These are phyloP conservation scores for Xyrauchen texanus DNA, from an alignment of 2,113 vertebrate genomes.

Conservation along the genomic window DNA sequence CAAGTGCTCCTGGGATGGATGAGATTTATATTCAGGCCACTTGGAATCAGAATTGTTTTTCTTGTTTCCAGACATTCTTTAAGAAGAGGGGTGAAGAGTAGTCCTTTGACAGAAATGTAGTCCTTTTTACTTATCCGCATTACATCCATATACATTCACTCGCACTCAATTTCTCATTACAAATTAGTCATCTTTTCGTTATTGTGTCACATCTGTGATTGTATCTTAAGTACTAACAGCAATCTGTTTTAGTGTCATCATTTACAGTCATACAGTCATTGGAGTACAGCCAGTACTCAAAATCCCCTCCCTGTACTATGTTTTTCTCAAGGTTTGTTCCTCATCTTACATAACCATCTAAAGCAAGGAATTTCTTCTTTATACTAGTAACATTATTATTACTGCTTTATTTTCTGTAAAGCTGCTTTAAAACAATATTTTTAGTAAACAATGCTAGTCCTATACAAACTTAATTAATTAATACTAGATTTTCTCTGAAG, in stretches of 20 bases:
- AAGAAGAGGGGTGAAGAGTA: background rate
- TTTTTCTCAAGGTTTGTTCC: too few relatives aligned
- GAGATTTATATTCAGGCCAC: constrained; percentile 15
- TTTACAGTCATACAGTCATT: background rate
- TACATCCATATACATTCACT: background rate
- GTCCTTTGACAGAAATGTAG: background rate
- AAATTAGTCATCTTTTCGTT: constrained; percentile 39
- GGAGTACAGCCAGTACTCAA: background rate
- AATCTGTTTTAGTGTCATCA: background rate
- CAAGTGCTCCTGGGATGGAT: background rate
- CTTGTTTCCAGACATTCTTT: background rate
- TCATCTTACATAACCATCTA: too few relatives aligned
- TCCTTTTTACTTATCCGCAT: too few relatives aligned
- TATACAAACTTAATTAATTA: too few relatives aligned
- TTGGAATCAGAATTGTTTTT: background rate
- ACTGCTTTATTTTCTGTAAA: too few relatives aligned
- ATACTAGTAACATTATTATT: too few relatives aligned
- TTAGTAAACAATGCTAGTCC: too few relatives aligned
- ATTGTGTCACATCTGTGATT: background rate
- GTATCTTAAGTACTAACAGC: background rate
- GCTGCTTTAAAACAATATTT: too few relatives aligned
- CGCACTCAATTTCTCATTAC: background rate
- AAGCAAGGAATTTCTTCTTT: too few relatives aligned
- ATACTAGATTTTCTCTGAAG: too few relatives aligned
- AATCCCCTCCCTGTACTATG: too few relatives aligned